phyloP scores from a whole-genome alignment of 2,888 invertebrate genomes.

The Heliconius aoede region DNA sequence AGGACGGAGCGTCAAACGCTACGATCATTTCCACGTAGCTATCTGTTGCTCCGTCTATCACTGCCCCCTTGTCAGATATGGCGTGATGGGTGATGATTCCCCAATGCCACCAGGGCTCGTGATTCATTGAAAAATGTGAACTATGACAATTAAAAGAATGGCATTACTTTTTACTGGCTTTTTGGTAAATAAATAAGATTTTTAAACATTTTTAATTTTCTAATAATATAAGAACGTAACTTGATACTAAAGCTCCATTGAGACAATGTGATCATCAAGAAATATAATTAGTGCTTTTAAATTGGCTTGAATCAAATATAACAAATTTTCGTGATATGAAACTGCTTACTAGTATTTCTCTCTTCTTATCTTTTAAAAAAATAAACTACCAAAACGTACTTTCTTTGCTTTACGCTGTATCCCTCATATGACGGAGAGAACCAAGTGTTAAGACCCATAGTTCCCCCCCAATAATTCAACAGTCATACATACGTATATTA shows the following conservation, averaged over 20 bases:
- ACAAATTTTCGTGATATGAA: too few species aligned
- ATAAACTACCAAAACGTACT: too few species aligned
- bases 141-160: not conserved
- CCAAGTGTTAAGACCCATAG: not conserved
- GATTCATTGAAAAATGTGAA: not conserved
- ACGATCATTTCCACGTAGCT: constrained; percentile 17
- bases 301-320: too few species aligned
- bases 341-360: too few species aligned
- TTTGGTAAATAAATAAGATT: not conserved
- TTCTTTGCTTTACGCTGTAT: not conserved
- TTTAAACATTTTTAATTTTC: not conserved
- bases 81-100: constrained; percentile 2
- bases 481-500: not conserved
- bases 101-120: not conserved
- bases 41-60: constrained; percentile 13
- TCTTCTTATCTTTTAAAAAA: too few species aligned
- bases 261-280: not conserved
- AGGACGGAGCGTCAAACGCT: constrained; percentile 16
- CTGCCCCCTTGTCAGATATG: constrained; percentile 5
- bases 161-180: not conserved
- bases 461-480: not conserved
- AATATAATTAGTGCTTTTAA: too few species aligned
- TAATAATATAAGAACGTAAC: not conserved
- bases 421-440: not conserved
- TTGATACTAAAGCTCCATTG: not conserved